Base-by-base conservation (phyloP, 2,888 invertebrate species). In the Plagiodera versicolora region DNA sequence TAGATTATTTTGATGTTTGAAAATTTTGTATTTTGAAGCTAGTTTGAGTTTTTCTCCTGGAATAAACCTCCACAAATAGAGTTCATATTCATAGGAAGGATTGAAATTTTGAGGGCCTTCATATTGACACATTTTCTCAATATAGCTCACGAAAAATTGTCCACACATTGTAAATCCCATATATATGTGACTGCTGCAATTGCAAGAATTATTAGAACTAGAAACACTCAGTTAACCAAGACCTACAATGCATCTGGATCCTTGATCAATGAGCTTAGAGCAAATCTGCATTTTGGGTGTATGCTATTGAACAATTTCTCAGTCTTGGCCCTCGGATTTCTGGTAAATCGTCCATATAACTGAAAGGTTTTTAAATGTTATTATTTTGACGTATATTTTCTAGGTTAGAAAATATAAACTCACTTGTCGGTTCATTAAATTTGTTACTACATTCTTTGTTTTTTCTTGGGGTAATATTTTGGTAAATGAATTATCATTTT, bases 91-190 rank as follows among this genome's bases (percentile, higher is more conserved):
- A 60, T 73, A 71, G 58, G 70, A 49, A 57, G 70, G 68, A 59
- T 68, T 67, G 57, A 74, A 70, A 58, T 66, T 72, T 24, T 69
- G 63, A 30, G 65, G 65, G 20, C 58, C 62, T 19, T 67, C 53
- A 30, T 72, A 67, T 58, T 76, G 73, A 51, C 68, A 67, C 14
- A 71, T 58, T 59, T 70, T 77, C 64, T 78, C 77, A 16, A 74
- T 94, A 80, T 95, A 96, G 66, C 95, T 95, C 70, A 97, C 83
- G 66, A 97, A 86, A 82, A 90, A 96, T 81, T 94, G 92, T 11
- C 96, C 95, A 79, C 95, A 95, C 72, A 93, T 90, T n/a, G 94
- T 94, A 76, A 96, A 90, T 6, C 97, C 97, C 89, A 97, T 92
- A 77, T 94, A 93, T 67, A 95, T 89, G 79, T 96, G 95, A 68